These are phyloP conservation scores for Flabesymbios commensalis DNA, from an alignment of 2,888 invertebrate species.

Conservation along the genomic window DNA sequence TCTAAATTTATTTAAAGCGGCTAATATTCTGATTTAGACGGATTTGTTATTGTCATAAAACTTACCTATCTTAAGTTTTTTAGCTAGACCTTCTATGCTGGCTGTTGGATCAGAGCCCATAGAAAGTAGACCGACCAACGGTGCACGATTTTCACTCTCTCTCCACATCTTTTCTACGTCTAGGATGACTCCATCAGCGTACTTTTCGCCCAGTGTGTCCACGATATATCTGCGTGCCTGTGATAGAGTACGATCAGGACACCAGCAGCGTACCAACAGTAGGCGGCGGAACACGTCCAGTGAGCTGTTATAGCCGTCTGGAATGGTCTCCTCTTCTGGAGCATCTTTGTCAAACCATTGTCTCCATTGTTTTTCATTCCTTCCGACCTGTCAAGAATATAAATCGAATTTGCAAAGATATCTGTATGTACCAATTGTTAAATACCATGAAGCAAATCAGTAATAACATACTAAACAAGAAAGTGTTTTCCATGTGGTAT, in stretches of 20 bases:
- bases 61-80: constrained; percentile 57
- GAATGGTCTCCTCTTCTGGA: constrained; percentile 60
- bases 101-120: constrained; percentile 62
- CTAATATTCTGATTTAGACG: too few species aligned
- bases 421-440: too few species aligned
- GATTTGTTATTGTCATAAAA: too few species aligned
- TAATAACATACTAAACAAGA: too few species aligned
- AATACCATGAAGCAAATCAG: too few species aligned
- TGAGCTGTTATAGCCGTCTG: constrained; percentile 60
- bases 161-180: constrained; percentile 61
- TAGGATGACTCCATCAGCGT: constrained; percentile 60
- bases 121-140: constrained; percentile 59
- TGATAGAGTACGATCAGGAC: constrained; percentile 60
- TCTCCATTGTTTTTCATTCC: constrained; percentile 59
- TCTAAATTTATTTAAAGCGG: too few species aligned
- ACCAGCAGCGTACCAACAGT: constrained; percentile 60
- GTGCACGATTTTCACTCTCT: constrained; percentile 54
- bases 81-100: constrained; percentile 59
- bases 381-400: constrained; percentile 1
- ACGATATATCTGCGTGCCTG: constrained; percentile 59
- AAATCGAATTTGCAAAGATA: background rate
- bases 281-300: constrained; percentile 60
- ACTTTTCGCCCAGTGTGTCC: constrained; percentile 54
- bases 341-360: constrained; percentile 62
- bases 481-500: too few species aligned